phyloP scores from a whole-genome alignment of 2,113 vertebrate species.

The Megatriorchis doriae region DNA sequence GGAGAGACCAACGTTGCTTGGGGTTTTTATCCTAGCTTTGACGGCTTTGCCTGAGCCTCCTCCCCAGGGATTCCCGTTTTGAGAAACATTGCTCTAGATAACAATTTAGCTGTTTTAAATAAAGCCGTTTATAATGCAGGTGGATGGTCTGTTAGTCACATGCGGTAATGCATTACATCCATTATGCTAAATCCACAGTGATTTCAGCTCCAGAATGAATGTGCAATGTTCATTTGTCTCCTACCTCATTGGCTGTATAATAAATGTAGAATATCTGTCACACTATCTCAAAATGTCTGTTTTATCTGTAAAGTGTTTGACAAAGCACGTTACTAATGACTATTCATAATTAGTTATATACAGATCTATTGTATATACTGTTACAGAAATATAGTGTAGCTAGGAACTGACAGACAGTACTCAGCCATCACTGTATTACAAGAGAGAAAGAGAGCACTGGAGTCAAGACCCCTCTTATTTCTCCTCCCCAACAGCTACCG shows the following conservation, averaged over 20 bases:
- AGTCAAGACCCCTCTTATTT: not conserved
- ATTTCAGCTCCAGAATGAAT: not conserved
- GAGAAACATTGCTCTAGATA: not conserved
- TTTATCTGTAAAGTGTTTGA: slow-evolving; percentile 29
- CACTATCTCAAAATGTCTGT: slow-evolving; percentile 7
- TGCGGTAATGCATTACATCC: not conserved
- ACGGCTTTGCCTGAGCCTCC: not conserved
- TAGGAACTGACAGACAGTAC: not conserved
- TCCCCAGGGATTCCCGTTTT: not conserved
- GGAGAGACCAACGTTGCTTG: fast-evolving
- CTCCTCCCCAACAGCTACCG: not conserved
- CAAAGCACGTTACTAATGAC: not conserved
- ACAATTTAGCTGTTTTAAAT: slow-evolving; percentile 15
- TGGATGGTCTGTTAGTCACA: not conserved
- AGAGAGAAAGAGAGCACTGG: not conserved
- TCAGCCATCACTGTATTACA: not conserved
- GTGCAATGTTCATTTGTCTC: not conserved
- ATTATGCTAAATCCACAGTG: not conserved
- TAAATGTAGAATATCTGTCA: slow-evolving; percentile 12
- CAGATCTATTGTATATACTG: not conserved
- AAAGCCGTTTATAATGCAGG: not conserved
- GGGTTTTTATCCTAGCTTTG: not conserved
- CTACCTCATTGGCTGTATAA: not conserved
- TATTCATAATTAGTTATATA: not conserved
- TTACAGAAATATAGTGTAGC: not conserved